A percentile compares a stretch with the other conserved stretches of the same genome.
phyloP scores from a whole-genome alignment of 2,888 invertebrate species.

The Drosophila colorata region DNA sequence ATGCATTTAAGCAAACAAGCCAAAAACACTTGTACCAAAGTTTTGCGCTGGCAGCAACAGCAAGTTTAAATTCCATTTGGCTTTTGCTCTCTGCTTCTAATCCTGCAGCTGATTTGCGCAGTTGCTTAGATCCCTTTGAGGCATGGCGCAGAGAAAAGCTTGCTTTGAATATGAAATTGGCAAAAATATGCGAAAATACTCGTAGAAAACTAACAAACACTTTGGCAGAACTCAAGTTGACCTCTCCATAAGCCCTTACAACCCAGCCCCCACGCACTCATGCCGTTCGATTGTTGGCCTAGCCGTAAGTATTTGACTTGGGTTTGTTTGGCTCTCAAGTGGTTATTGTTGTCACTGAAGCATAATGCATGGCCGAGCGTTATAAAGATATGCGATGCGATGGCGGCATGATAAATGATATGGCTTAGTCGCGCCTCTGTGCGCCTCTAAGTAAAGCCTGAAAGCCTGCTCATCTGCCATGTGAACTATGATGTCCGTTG shows the following conservation, averaged over 20 bases:
- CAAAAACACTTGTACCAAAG: constrained; percentile 27
- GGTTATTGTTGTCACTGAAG: constrained; percentile 74
- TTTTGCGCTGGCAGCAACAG: constrained; percentile 12
- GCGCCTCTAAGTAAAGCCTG: constrained; percentile 48
- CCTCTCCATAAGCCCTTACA: constrained; percentile 8
- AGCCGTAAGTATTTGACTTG: constrained; percentile 46
- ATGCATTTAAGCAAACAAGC: constrained; percentile 32
- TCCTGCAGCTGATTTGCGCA: constrained; percentile 30
- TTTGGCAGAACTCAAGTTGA: constrained; percentile 42
- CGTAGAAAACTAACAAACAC: constrained; percentile 23
- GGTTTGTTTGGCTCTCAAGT: constrained; percentile 60
- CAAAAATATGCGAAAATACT: constrained; percentile 21
- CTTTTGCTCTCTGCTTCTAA: constrained; percentile 5
- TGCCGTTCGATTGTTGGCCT: constrained; percentile 36
- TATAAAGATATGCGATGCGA: constrained; percentile 42
- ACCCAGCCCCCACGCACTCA: not conserved
- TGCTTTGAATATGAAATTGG: constrained; percentile 32
- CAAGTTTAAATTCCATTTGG: constrained; percentile 32
- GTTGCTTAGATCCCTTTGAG: constrained; percentile 41
- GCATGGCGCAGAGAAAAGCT: constrained; percentile 35
- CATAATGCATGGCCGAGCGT: constrained; percentile 56
- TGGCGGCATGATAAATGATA: constrained; percentile 65
- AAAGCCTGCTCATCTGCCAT: constrained; percentile 30
- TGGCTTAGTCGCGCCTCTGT: constrained; percentile 35
- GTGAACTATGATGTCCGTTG: constrained; percentile 31